Evolutionary conservation across 2,797 vertebrate genomes (phyloP).

Genomic region (Sebastiscus tertius): DNA sequence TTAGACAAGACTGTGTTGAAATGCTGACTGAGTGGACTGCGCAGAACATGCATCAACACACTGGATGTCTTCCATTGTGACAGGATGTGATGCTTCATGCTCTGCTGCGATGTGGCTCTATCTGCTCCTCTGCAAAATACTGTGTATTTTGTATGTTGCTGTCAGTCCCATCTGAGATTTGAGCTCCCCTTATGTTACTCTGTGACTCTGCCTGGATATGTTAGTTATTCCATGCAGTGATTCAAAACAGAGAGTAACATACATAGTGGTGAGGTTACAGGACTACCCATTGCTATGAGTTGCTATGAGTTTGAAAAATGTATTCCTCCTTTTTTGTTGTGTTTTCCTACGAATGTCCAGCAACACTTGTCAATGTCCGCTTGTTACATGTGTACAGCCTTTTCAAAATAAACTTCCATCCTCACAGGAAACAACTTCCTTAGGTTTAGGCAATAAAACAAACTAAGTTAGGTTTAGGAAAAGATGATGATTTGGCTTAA

Average conservation of each 20-base stretch:
- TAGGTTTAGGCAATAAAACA: too few species aligned
- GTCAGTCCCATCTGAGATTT: conserved; percentile 13
- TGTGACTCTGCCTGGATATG: background rate
- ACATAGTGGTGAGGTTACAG: background rate
- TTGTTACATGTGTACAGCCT: too few species aligned
- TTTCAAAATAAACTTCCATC: too few species aligned
- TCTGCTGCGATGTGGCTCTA: conserved; percentile 26
- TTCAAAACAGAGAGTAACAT: background rate
- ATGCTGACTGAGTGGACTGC: conserved; percentile 40
- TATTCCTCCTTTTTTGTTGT: too few species aligned
- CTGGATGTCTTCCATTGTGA: conserved; percentile 38
- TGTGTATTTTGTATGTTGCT: background rate
- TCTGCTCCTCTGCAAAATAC: background rate
- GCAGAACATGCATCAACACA: conserved; percentile 25
- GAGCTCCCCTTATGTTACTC: conserved; percentile 6
- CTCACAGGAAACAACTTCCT: too few species aligned
- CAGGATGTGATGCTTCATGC: conserved; percentile 46
- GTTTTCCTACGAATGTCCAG: too few species aligned
- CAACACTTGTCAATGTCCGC: too few species aligned
- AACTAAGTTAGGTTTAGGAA: too few species aligned
- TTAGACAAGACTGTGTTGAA: conserved; percentile 48
- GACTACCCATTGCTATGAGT: background rate
- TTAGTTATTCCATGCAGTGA: background rate
- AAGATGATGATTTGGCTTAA: too few species aligned
- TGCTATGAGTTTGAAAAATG: too few species aligned